Conservation (phyloP, 1,140 invertebrate genomes). For the Diplogasteroides magnus region DNA sequence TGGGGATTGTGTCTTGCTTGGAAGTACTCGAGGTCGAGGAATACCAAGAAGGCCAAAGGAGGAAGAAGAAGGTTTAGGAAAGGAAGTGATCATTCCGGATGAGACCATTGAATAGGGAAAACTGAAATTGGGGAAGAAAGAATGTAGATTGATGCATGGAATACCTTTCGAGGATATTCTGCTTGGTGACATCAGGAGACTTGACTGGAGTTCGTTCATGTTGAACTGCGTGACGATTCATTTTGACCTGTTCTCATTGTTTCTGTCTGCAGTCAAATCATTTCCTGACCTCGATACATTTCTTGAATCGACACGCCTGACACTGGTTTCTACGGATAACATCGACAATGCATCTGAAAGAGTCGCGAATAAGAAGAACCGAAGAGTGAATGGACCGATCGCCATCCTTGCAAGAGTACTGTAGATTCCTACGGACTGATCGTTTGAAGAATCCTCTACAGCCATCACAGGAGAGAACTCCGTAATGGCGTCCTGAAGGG, state of each 20-base stretch:
- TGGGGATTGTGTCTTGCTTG: too few species aligned
- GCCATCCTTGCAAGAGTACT: conserved; percentile 18
- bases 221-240: conserved; percentile 20
- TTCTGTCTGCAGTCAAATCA: too few species aligned
- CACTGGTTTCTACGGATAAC: conserved; percentile 23
- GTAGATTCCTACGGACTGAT: conserved; percentile 19
- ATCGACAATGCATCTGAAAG: conserved; percentile 12
- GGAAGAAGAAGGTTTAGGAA: too few species aligned
- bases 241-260: conserved; percentile 14
- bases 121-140: conserved; percentile 6
- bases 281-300: conserved; percentile 2
- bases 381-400: not conserved
- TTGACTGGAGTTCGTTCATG: not conserved
- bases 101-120: conserved; percentile 6
- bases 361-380: not conserved
- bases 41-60: too few species aligned
- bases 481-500: conserved; percentile 22
- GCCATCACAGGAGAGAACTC: conserved; percentile 23
- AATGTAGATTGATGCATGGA: not conserved
- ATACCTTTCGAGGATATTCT: not conserved
- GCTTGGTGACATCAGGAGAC: not conserved
- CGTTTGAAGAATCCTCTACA: conserved; percentile 27
- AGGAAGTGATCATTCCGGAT: not conserved
- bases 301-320: conserved; percentile 23
- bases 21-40: too few species aligned